Conservation (phyloP, 2,113 vertebrate genomes). For the Irena cyanogastra region DNA sequence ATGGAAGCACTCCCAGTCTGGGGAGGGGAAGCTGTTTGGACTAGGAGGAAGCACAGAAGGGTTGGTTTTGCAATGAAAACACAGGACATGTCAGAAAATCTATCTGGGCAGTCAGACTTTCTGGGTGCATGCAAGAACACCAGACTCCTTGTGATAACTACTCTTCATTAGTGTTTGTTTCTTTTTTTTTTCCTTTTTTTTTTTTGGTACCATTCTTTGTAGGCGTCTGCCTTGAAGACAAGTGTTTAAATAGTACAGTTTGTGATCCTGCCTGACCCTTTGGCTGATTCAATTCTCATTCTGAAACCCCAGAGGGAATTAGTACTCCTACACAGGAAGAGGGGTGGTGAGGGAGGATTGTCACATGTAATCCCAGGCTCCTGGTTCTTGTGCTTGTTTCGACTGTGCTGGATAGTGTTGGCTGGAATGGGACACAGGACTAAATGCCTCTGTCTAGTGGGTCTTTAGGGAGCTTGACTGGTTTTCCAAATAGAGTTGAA, state of each 20-base stretch:
- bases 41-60: neutral
- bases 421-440: neutral
- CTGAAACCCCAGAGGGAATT: neutral
- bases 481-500: neutral
- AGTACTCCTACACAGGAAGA: neutral
- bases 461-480: neutral
- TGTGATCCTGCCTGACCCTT: neutral
- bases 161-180: fast-evolving
- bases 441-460: neutral
- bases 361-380: neutral
- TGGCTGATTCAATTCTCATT: neutral
- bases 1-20: neutral
- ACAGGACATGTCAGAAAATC: neutral
- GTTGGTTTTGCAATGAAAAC: neutral
- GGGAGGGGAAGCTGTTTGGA: neutral
- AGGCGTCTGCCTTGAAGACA: neutral
- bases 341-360: neutral
- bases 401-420: neutral
- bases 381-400: neutral
- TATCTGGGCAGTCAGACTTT: neutral
- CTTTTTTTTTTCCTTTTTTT: neutral
- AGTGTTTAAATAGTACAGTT: neutral
- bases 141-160: neutral
- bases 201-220: neutral
- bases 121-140: neutral